Percentiles rank a stretch among this genome's conserved stretches.
Conservation (phyloP, 2,888 invertebrate genomes). For the Amblyteles armatorius region DNA sequence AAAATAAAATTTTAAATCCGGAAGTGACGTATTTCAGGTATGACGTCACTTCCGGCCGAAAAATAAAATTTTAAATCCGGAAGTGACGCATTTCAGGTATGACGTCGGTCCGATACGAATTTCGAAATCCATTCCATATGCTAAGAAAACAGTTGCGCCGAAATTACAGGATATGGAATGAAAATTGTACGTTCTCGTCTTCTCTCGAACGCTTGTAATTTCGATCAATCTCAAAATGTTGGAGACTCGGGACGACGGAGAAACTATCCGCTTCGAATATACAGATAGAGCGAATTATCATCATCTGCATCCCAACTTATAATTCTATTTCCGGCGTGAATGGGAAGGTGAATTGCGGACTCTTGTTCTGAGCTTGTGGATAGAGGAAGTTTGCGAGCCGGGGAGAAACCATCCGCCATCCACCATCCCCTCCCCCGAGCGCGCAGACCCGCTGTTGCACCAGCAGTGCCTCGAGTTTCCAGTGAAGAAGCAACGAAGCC, state of each 20-base stretch:
- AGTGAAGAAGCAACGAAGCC: conserved; percentile 7
- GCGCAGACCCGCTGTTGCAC: neutral
- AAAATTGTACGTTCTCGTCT: too few species aligned
- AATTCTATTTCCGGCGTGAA: conserved; percentile 32
- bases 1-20: too few species aligned
- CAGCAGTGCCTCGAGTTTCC: conserved; percentile 2
- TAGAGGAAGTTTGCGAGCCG: conserved; percentile 20
- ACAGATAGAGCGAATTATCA: conserved; percentile 5
- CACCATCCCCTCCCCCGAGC: neutral
- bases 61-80: too few species aligned
- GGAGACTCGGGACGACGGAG: neutral
- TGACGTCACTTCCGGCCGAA: too few species aligned
- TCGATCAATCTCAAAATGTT: neutral
- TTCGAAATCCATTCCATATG: too few species aligned
- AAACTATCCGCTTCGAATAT: neutral
- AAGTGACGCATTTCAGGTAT: too few species aligned
- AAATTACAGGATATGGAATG: too few species aligned
- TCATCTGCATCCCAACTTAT: neutral
- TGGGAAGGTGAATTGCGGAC: conserved; percentile 30
- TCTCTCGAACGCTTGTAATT: too few species aligned
- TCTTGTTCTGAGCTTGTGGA: conserved; percentile 21
- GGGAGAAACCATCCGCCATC: neutral
- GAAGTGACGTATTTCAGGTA: too few species aligned
- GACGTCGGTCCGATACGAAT: too few species aligned
- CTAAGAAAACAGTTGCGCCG: too few species aligned